Evolutionary conservation across 2,113 vertebrate species (phyloP).

Genomic region (Poeciliopsis prolifica): DNA sequence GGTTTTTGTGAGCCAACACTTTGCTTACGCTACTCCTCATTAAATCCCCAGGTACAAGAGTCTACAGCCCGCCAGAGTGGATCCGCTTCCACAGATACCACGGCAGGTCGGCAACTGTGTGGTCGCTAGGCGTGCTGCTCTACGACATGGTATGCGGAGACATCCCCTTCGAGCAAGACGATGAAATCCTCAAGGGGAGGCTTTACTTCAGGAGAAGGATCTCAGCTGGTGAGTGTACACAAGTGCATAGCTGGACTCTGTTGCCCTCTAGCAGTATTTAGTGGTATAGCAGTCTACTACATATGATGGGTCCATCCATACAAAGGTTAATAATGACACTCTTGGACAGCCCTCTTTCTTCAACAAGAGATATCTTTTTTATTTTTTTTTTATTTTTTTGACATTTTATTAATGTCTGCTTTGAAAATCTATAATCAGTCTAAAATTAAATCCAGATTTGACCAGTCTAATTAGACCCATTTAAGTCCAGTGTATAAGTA

Average conservation of each 20-base stretch:
- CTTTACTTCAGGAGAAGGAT: slow-evolving; percentile 92
- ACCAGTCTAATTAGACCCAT: too few relatives aligned
- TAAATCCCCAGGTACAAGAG: slow-evolving; percentile 86
- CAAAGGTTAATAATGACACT: not conserved
- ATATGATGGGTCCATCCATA: not conserved
- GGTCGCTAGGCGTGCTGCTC: slow-evolving; percentile 95
- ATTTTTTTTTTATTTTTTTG: too few relatives aligned
- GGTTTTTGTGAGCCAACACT: slow-evolving; percentile 62
- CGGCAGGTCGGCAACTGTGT: slow-evolving; percentile 94
- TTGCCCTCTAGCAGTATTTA: slow-evolving; percentile 59
- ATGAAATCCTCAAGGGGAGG: slow-evolving; percentile 91
- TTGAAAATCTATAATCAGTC: not conserved
- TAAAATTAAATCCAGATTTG: too few relatives aligned
- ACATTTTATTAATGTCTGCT: not conserved
- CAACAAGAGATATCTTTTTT: not conserved
- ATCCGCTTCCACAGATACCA: slow-evolving; percentile 96
- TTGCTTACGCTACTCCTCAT: not conserved
- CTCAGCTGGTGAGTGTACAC: slow-evolving; percentile 84
- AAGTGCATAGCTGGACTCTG: slow-evolving; percentile 19
- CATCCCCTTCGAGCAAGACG: slow-evolving; percentile 97
- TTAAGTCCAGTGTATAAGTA: too few relatives aligned
- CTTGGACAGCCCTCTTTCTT: not conserved
- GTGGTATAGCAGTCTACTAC: slow-evolving; percentile 27
- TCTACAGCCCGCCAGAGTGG: slow-evolving; percentile 98
- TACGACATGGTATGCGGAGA: slow-evolving; percentile 99